Conservation (phyloP, 1,140 invertebrate species). For the Riptortus pedestris region DNA sequence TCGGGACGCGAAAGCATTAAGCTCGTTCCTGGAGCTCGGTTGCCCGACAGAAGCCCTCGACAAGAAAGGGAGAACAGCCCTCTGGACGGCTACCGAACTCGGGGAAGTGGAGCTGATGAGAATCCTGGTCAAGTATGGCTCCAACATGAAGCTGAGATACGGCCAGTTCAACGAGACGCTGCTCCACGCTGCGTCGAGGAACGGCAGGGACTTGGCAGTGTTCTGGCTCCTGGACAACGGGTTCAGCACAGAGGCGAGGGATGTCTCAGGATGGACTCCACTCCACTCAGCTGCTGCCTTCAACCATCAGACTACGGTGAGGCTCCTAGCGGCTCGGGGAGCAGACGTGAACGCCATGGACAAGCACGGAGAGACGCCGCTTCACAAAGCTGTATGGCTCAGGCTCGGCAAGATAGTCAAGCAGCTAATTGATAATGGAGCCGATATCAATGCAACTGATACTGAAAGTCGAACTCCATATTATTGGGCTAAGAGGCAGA, state of each 20-base stretch:
- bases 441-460: not conserved
- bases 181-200: not conserved
- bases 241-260: not conserved
- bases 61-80: not conserved
- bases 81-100: not conserved
- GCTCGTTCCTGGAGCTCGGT: not conserved
- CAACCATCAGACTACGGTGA: not conserved
- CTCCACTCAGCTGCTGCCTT: not conserved
- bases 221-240: not conserved
- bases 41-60: not conserved
- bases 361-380: not conserved
- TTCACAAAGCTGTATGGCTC: not conserved
- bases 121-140: not conserved
- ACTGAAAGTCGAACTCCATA: not conserved
- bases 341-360: not conserved
- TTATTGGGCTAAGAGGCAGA: not conserved
- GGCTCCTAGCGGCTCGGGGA: not conserved
- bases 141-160: not conserved
- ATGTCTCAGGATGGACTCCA: not conserved
- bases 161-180: not conserved
- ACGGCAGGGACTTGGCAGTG: not conserved
- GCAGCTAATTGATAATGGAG: not conserved
- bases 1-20: not conserved
- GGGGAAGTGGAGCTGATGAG: not conserved
- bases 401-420: not conserved